phyloP scores from a whole-genome alignment of 2,797 vertebrate species.

The Eulemur mongoz region DNA sequence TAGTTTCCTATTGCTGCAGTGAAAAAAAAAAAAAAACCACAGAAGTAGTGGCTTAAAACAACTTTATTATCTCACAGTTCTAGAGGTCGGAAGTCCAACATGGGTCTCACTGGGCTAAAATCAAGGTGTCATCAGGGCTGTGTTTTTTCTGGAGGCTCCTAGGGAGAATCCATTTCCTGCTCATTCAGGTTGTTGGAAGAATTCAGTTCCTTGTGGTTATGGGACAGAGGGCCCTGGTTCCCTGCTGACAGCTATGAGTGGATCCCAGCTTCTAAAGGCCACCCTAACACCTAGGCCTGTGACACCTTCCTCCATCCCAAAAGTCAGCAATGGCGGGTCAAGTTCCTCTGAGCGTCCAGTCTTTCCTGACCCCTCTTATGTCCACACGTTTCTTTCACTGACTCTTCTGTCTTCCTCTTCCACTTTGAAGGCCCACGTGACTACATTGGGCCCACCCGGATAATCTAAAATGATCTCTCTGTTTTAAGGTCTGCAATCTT shows the following conservation, averaged over 20 bases:
- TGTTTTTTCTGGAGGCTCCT: background rate
- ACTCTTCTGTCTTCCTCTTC: background rate
- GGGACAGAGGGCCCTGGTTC: background rate
- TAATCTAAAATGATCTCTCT: background rate
- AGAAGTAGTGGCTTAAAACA: background rate
- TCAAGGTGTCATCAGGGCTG: background rate
- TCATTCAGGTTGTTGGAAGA: background rate
- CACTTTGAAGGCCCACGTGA: background rate
- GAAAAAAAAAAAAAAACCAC: background rate
- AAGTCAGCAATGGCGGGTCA: background rate
- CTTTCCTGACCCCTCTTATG: background rate
- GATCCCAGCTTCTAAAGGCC: background rate
- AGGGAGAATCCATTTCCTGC: background rate
- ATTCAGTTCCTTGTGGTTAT: background rate
- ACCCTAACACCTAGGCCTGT: background rate
- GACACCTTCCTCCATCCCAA: background rate
- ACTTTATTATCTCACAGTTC: background rate
- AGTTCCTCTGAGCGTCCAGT: background rate
- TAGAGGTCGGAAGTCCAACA: background rate
- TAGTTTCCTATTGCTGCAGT: background rate
- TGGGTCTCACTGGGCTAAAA: background rate
- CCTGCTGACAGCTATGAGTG: background rate
- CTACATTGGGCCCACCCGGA: background rate
- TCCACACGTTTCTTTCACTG: background rate
- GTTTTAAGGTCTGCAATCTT: background rate